Percentiles rank a stretch among this genome's conserved stretches.
Conservation (phyloP, 2,888 invertebrate species). For the Plutella xylostella region DNA sequence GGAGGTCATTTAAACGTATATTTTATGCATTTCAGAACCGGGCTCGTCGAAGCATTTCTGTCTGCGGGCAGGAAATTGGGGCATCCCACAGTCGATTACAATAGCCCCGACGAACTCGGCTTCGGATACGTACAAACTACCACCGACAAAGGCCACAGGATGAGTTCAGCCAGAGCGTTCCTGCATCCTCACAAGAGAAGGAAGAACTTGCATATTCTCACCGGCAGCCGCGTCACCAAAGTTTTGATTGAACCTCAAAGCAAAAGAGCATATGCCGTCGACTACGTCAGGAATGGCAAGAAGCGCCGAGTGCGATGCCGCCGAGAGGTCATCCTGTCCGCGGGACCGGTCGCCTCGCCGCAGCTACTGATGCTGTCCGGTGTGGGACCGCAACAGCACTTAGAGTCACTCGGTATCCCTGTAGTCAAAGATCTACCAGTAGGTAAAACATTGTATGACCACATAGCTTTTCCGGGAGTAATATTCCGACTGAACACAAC, state of each 20-base stretch:
- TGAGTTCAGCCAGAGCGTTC: conserved; percentile 76
- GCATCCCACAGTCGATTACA: conserved; percentile 70
- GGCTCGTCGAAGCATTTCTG: conserved; percentile 66
- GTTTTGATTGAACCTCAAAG: conserved; percentile 60
- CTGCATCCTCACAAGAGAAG: conserved; percentile 72
- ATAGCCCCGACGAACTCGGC: conserved; percentile 72
- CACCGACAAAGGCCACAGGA: conserved; percentile 71
- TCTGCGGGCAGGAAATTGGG: conserved; percentile 71
- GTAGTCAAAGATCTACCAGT: conserved; percentile 74
- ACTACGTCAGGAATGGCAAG: conserved; percentile 70
- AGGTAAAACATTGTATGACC: conserved; percentile 75
- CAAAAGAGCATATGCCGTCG: conserved; percentile 76
- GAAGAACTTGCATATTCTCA: conserved; percentile 70
- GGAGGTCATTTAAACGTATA: not conserved
- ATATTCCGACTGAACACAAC: conserved; percentile 52
- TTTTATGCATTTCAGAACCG: conserved; percentile 57
- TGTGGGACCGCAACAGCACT: conserved; percentile 68
- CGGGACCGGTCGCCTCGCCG: conserved; percentile 89
- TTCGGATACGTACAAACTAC: conserved; percentile 66
- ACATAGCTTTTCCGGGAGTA: conserved; percentile 66
- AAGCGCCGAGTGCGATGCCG: conserved; percentile 69
- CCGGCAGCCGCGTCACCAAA: conserved; percentile 51
- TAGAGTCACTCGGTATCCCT: conserved; percentile 69
- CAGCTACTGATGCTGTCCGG: conserved; percentile 94
- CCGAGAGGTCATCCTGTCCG: conserved; percentile 86